Percentiles rank a stretch among this genome's conserved stretches.
phyloP scores from a whole-genome alignment of 2,797 vertebrate species.

The Babyrousa celebensis region DNA sequence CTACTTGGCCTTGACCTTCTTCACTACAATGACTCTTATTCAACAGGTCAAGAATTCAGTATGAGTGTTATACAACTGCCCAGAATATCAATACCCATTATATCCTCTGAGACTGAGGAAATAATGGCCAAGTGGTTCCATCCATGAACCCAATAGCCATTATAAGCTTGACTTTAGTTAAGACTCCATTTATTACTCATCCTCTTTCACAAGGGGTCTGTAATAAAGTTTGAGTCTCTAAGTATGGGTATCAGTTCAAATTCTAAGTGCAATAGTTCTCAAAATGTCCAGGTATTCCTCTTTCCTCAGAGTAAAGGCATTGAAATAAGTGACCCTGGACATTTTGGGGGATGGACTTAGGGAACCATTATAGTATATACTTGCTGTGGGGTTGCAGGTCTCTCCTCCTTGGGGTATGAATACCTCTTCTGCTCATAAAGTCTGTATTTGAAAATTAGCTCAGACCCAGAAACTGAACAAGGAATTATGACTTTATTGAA shows the following conservation, averaged over 20 bases:
- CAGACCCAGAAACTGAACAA: neutral
- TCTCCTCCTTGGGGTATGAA: neutral
- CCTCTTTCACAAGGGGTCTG: neutral
- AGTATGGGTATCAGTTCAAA: neutral
- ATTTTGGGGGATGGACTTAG: neutral
- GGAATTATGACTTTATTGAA: neutral
- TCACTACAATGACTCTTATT: neutral
- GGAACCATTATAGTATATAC: neutral
- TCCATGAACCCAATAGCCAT: neutral
- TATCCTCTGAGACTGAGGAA: neutral
- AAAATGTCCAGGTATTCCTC: neutral
- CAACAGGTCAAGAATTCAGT: constrained; percentile 1
- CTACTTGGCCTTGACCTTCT: neutral
- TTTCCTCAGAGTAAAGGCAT: neutral
- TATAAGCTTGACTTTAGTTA: neutral
- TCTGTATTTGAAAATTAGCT: constrained; percentile 34
- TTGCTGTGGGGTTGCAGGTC: neutral
- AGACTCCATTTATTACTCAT: neutral
- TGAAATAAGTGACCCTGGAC: neutral
- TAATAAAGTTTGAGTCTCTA: neutral
- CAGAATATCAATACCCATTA: neutral
- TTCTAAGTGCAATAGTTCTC: neutral
- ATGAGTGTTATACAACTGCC: neutral
- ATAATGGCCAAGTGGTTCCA: neutral
- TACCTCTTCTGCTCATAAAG: neutral